Base-by-base conservation (phyloP, 2,797 vertebrate genomes). In the Rhinella marina region DNA sequence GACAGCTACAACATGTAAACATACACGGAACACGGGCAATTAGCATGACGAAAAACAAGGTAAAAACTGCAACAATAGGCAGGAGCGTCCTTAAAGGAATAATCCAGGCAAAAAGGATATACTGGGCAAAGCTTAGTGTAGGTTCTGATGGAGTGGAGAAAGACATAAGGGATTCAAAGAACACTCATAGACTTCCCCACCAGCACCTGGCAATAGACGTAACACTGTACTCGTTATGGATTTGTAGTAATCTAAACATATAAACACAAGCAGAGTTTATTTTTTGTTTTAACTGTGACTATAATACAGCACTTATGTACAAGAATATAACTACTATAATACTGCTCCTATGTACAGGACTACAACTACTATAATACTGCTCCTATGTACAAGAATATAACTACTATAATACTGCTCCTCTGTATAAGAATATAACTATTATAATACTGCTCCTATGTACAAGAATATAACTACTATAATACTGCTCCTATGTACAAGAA, bases 1-100 rank as follows among this genome's bases (percentile, higher is more conserved):
- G 83, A 79, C 57, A 11, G 57, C 52, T 77, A 64, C 83, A 85
- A 77, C 72, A 77, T 85, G 83, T 85, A 76, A 76, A 85, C 83
- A 76, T 50, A 27, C 21, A 25, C 14, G 57, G 48, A 48, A 76
- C 83, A 85, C 17, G 25, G 64, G 48, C n/a, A 77, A 85, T 85
- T 85, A 85, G 62, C 57, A 61, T 57, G 73, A 62, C 72, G 27
- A 27, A 50, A 17, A 75, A 75, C 29, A 82, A 0, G 32, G 16
- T 6, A 62, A 41, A 59, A 59, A 70, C n/a, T 27, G 9, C 29
- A 7, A 29, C 41, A 21, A 41, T 64, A 52, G 25, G 48, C 7
- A 64, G 56, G 4, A 17, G 25, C 12, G 1, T 2, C 14, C 25
- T 21, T 41, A 73, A 6, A 48, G 50, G 48, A 25, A n/a, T 2